These are phyloP conservation scores for Argyresthia goedartella DNA, from an alignment of 2,888 invertebrate genomes.

Conservation along the genomic window DNA sequence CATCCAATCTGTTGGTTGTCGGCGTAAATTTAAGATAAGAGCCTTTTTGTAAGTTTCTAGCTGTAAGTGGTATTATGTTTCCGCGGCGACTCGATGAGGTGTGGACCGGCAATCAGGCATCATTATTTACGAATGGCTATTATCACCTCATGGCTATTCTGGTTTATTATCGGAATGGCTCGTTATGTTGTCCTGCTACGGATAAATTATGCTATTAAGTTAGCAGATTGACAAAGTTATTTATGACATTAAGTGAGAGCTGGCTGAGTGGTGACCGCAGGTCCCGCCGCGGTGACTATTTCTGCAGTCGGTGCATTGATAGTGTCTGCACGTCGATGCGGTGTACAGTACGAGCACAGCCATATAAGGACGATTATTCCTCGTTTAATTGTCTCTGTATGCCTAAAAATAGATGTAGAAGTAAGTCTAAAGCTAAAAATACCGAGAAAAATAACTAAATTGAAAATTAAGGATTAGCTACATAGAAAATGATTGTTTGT, in stretches of 20 bases:
- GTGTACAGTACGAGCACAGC: no score
- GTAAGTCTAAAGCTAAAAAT: no score
- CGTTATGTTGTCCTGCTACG: constrained; percentile 67
- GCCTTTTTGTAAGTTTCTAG: constrained; percentile 8
- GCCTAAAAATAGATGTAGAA: no score
- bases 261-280: constrained; percentile 48
- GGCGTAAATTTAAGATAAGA: constrained; percentile 4
- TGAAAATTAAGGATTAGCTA: no score
- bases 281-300: constrained; percentile 18
- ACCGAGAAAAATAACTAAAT: no score
- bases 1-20: neutral
- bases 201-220: constrained; percentile 71
- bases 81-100: constrained; percentile 38
- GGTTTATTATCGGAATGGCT: constrained; percentile 67
- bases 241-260: constrained; percentile 63
- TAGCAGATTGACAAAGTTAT: constrained; percentile 70
- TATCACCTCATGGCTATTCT: constrained; percentile 70
- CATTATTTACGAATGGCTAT: constrained; percentile 69
- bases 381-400: no score
- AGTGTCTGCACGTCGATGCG: no score
- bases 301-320: neutral
- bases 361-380: no score
- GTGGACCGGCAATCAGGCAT: constrained; percentile 63
- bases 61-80: constrained; percentile 16
- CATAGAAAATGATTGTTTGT: no score